phyloP scores from a whole-genome alignment of 2,888 invertebrate genomes.

The Scaptomyza polygonia region DNA sequence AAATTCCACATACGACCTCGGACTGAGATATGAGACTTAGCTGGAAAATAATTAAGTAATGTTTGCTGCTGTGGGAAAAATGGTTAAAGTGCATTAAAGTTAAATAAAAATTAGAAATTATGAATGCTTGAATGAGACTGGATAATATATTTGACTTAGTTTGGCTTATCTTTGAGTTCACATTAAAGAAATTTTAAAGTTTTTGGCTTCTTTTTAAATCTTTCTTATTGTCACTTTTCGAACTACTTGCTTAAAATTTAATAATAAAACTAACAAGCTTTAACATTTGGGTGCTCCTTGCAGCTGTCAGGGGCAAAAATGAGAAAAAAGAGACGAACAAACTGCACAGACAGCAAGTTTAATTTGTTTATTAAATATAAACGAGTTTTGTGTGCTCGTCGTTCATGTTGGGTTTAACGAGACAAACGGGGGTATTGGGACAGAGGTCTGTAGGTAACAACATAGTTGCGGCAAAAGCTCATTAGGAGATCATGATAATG shows the following conservation, averaged over 20 bases:
- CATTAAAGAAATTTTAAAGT: not conserved
- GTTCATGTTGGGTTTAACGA: not conserved
- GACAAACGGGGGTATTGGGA: not conserved
- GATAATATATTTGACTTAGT: not conserved
- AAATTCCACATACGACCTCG: conserved; percentile 58
- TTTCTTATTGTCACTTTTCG: not conserved
- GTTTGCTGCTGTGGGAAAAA: conserved; percentile 31
- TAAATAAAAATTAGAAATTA: conserved; percentile 52
- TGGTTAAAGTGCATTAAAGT: conserved; percentile 26
- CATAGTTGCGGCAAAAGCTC: conserved; percentile 34
- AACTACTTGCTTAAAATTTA: not conserved
- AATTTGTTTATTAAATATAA: conserved; percentile 80
- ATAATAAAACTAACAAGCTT: not conserved
- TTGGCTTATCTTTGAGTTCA: not conserved
- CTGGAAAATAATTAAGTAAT: conserved; percentile 65
- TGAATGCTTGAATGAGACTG: conserved; percentile 3
- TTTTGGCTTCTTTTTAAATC: not conserved
- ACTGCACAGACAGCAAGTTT: conserved; percentile 62
- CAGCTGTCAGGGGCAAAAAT: not conserved
- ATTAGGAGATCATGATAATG: conserved; percentile 25
- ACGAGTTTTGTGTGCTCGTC: conserved; percentile 56
- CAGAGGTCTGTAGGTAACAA: conserved; percentile 18
- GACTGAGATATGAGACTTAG: conserved; percentile 43
- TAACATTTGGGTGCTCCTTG: not conserved
- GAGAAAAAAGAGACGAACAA: conserved; percentile 20